These are phyloP conservation scores for Pteropus rufus DNA, from an alignment of 2,797 vertebrate genomes.

Conservation along the genomic window DNA sequence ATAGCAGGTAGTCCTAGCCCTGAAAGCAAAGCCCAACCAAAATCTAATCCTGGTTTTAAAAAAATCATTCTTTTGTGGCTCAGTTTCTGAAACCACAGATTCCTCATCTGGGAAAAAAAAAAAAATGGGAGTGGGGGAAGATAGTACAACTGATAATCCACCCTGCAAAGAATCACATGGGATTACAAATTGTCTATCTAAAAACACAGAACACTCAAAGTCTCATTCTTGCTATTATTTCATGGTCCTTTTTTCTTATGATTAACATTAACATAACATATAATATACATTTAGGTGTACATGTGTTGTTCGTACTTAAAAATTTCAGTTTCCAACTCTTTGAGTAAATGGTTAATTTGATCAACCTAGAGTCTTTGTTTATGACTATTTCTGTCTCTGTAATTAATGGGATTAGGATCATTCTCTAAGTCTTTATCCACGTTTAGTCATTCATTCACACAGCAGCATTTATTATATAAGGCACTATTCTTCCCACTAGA, in stretches of 20 bases:
- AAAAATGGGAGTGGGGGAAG: neutral
- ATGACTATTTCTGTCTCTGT: neutral
- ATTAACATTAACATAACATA: constrained; percentile 18
- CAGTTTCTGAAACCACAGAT: constrained; percentile 48
- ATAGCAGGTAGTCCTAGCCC: neutral
- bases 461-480: neutral
- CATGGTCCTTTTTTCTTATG: neutral
- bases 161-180: neutral
- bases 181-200: neutral
- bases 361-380: constrained; percentile 1
- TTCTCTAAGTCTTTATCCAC: neutral
- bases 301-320: neutral
- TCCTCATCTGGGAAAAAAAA: constrained; percentile 28
- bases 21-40: constrained; percentile 52
- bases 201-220: neutral
- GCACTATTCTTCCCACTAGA: neutral
- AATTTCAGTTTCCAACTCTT: constrained; percentile 26
- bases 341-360: constrained; percentile 15
- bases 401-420: neutral
- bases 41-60: constrained; percentile 43
- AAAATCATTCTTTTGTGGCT: constrained; percentile 26
- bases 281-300: neutral
- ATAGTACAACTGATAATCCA: neutral
- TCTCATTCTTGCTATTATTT: constrained; percentile 25
- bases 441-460: neutral